phyloP scores from a whole-genome alignment of 1,140 invertebrate species.

The Musca vetustissima region DNA sequence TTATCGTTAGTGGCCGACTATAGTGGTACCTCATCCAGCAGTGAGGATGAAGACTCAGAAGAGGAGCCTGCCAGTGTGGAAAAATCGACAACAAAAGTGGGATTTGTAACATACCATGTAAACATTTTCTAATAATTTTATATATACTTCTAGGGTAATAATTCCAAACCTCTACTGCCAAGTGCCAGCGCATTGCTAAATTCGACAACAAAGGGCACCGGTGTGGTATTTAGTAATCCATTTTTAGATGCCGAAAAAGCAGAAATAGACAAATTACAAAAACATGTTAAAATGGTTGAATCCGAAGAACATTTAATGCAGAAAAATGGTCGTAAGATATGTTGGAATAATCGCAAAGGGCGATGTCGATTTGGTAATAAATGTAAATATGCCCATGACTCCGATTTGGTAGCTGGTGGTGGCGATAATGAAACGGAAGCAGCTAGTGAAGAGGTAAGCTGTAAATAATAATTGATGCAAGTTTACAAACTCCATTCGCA shows the following conservation, averaged over 20 bases:
- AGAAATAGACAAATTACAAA: constrained; percentile 84
- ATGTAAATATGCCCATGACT: constrained; percentile 90
- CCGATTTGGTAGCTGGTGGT: constrained; percentile 66
- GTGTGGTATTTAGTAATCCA: constrained; percentile 81
- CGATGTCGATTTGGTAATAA: constrained; percentile 88
- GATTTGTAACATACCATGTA: neutral
- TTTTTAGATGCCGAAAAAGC: constrained; percentile 87
- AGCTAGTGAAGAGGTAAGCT: neutral
- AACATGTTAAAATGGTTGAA: constrained; percentile 91
- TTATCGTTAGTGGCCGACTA: constrained; percentile 11
- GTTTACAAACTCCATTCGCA: too few relatives aligned
- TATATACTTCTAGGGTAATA: neutral
- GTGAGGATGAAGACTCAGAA: neutral
- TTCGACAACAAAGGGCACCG: constrained; percentile 33
- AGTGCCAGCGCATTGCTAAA: constrained; percentile 34
- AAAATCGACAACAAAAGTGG: neutral
- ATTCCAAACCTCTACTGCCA: constrained; percentile 30
- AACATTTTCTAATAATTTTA: neutral
- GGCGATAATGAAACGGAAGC: neutral
- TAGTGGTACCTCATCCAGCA: neutral
- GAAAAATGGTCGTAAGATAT: constrained; percentile 87
- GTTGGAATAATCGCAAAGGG: constrained; percentile 91
- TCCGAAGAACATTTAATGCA: constrained; percentile 70
- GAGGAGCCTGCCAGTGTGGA: neutral
- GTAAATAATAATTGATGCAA: too few relatives aligned